These are phyloP conservation scores for Sebastes jordani DNA, from an alignment of 2,797 vertebrate species.

Conservation along the genomic window DNA sequence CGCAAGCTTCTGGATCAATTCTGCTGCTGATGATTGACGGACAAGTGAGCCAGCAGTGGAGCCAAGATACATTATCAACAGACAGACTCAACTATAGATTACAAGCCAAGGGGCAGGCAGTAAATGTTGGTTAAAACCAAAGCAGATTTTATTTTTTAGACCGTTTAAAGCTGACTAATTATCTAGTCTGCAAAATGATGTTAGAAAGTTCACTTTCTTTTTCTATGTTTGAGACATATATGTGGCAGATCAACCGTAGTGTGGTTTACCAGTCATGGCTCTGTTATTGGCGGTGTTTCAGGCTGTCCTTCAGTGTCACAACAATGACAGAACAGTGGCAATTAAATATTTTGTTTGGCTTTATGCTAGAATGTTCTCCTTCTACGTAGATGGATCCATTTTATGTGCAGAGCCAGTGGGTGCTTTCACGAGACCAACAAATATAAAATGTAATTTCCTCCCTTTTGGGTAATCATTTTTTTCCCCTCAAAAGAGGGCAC, in stretches of 20 bases:
- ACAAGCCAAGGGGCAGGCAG: background rate
- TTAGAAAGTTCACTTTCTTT: background rate
- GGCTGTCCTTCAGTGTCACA: background rate
- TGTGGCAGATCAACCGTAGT: background rate
- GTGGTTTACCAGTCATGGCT: background rate
- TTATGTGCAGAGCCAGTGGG: background rate
- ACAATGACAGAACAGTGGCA: background rate
- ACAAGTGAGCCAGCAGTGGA: background rate
- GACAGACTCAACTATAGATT: background rate
- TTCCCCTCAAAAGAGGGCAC: background rate
- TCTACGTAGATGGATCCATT: fast-evolving
- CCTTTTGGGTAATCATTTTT: background rate
- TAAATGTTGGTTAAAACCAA: background rate
- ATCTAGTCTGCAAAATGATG: background rate
- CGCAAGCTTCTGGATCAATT: background rate
- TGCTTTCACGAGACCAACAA: background rate
- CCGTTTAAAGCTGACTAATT: background rate
- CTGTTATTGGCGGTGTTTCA: background rate
- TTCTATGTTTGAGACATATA: background rate
- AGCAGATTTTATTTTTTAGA: background rate
- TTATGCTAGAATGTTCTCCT: background rate
- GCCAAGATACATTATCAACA: background rate
- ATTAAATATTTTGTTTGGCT: background rate
- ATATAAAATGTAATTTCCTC: background rate
- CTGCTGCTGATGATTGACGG: background rate